phyloP scores from a whole-genome alignment of 2,113 vertebrate genomes.

The Thunnus thynnus region DNA sequence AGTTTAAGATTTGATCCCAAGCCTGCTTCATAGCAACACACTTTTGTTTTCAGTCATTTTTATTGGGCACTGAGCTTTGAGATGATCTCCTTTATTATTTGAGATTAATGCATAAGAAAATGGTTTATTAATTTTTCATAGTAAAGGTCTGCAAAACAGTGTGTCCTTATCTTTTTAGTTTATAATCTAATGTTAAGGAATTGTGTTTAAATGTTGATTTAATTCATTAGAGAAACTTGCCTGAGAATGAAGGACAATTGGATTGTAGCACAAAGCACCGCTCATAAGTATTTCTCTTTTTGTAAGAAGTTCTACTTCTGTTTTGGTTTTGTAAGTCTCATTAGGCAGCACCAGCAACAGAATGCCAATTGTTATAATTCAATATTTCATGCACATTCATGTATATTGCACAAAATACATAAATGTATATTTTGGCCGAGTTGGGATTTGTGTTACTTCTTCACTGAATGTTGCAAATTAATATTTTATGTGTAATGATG shows the following conservation, averaged over 20 bases:
- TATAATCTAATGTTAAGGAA: conserved; percentile 23
- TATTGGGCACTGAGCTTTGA: conserved; percentile 3
- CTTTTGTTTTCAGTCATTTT: conserved; percentile 15
- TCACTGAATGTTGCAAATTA: neutral
- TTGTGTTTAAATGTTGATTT: conserved; percentile 45
- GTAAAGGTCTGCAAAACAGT: conserved; percentile 28
- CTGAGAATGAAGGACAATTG: conserved; percentile 52
- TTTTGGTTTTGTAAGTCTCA: conserved; percentile 26
- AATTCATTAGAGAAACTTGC: conserved; percentile 33
- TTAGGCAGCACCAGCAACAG: conserved; percentile 27
- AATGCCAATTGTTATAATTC: conserved; percentile 39
- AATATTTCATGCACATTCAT: conserved; percentile 47
- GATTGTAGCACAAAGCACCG: conserved; percentile 18
- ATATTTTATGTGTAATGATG: neutral
- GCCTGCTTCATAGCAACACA: neutral
- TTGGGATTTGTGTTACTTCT: conserved; percentile 19
- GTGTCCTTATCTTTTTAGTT: conserved; percentile 4
- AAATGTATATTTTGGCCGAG: neutral
- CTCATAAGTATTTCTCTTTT: conserved; percentile 55
- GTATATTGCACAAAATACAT: neutral
- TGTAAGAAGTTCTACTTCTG: conserved; percentile 41
- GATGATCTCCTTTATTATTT: conserved; percentile 22
- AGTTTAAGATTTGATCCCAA: conserved; percentile 30
- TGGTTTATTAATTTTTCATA: conserved; percentile 16
- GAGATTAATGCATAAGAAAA: conserved; percentile 18